phyloP scores from a whole-genome alignment of 2,113 vertebrate genomes.

The Laticauda laticaudata region DNA sequence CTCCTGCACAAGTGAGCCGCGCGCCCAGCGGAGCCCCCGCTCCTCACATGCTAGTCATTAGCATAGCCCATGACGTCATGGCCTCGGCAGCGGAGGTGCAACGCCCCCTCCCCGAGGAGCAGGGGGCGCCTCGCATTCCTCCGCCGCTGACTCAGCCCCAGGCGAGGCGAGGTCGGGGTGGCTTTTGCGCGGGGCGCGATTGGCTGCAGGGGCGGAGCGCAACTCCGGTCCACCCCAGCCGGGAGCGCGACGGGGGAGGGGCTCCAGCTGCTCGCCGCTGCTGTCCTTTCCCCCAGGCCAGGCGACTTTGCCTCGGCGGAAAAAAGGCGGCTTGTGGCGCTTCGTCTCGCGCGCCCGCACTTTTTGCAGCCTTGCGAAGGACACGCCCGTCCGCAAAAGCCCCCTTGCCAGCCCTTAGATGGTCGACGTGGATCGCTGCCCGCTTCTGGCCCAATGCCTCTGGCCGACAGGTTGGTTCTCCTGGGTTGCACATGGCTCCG shows the following conservation, averaged over 20 bases:
- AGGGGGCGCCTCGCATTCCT: background rate
- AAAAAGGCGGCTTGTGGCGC: background rate
- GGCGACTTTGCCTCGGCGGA: background rate
- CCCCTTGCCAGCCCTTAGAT: background rate
- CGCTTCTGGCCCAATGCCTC: background rate
- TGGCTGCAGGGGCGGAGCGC: background rate
- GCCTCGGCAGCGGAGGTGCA: conserved; percentile 5
- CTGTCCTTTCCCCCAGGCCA: background rate
- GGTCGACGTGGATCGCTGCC: background rate
- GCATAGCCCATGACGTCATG: conserved; percentile 17
- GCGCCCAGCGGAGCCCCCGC: background rate
- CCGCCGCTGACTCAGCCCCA: conserved; percentile 14
- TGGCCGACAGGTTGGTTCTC: background rate
- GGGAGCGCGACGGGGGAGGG: background rate
- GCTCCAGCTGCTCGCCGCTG: background rate
- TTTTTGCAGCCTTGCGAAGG: background rate
- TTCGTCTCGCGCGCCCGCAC: background rate
- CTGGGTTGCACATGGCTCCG: background rate
- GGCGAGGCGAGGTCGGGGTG: background rate
- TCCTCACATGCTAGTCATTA: background rate
- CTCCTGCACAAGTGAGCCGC: conserved; percentile 2
- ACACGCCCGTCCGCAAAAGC: background rate
- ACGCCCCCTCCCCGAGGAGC: conserved; percentile 12
- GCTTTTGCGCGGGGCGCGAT: background rate
- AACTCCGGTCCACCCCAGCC: background rate